A percentile compares a stretch with the other conserved stretches of the same genome.
Evolutionary conservation across 35 echinoderm and acorn worm genomes (phyloP).

Genomic region (Apostichopus japonicus): DNA sequence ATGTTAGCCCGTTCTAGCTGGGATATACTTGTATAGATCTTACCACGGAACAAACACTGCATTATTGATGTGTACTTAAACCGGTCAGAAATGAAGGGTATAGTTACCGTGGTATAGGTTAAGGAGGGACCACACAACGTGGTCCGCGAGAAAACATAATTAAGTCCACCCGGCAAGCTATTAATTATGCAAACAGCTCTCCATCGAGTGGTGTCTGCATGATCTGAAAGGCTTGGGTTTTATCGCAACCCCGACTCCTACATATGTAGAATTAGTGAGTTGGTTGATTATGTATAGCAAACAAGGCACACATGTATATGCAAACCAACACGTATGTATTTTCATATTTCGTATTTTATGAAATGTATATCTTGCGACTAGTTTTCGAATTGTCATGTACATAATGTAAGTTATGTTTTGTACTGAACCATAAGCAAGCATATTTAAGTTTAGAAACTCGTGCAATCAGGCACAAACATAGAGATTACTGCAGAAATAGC

Average conservation of each 20-base stretch:
- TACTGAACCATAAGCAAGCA: too few relatives aligned
- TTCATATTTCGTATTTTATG: background rate
- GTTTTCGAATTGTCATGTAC: too few relatives aligned
- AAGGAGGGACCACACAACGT: background rate
- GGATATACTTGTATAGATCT: background rate
- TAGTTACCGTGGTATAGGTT: background rate
- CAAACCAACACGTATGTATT: background rate
- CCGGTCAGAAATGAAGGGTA: too few relatives aligned
- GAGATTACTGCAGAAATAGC: too few relatives aligned
- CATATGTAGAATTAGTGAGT: too few relatives aligned
- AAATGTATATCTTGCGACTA: too few relatives aligned
- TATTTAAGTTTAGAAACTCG: too few relatives aligned
- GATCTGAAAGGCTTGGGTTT: background rate
- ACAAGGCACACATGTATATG: background rate
- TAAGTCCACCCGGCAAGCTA: background rate
- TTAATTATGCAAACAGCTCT: slow-evolving; percentile 1
- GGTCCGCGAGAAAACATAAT: background rate
- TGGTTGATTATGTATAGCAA: background rate
- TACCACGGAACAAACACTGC: background rate
- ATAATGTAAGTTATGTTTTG: too few relatives aligned
- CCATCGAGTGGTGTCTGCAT: background rate
- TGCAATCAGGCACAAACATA: too few relatives aligned
- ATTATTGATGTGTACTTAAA: slow-evolving; percentile 9
- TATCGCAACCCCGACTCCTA: background rate
- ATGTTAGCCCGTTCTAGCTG: background rate